Evolutionary conservation across 2,797 vertebrate species (phyloP), one percentile per base, ranked within the genome.

Genomic region (Amblyraja radiata): DNA sequence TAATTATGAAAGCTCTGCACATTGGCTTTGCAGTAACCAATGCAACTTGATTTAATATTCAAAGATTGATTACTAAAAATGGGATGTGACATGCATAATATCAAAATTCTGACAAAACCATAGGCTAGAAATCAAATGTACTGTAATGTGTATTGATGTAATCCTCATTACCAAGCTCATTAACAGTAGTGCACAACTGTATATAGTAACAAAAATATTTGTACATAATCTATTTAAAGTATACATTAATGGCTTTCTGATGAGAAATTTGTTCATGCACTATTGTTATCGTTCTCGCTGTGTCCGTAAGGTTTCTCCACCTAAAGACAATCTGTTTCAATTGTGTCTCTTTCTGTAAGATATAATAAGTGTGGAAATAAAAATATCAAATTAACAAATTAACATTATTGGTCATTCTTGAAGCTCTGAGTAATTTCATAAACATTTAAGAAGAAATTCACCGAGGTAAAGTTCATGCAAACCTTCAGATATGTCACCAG

Each of bases 181-280:
- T 92, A 74, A 92, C 90, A 92, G 90, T 92, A 92, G 90, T 92
- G 90, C 90, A 92, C 71, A 93, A 95, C 95, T 96, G 95, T 96
- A 96, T 93, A 95, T 95, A 96, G 94, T 93, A 91, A 25, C 93
- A 94, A 95, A 94, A 93, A 94, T 94, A 95, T 95, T 95, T 96
- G 95, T 96, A 96, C 91, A 96, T 95, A 96, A 94, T 93, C 93
- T 94, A 81, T 95, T 77, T 80, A 94, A 95, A 95, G 94, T 94
- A 94, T 92, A 76, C 76, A 76, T 39, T 39, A 76, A 94, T 94
- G 93, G 94, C 93, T 95, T 94, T 95, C 94, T 95, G 94, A 95
- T 94, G 93, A 93, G 94, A 91, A 92, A 13, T 94, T 94, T 93
- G 95, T 95, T 94, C 93, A 95, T 58, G 94, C 94, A 94, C 93